Evolutionary conservation across 2,113 vertebrate genomes (phyloP).

Genomic region (Catharus bicknelli): DNA sequence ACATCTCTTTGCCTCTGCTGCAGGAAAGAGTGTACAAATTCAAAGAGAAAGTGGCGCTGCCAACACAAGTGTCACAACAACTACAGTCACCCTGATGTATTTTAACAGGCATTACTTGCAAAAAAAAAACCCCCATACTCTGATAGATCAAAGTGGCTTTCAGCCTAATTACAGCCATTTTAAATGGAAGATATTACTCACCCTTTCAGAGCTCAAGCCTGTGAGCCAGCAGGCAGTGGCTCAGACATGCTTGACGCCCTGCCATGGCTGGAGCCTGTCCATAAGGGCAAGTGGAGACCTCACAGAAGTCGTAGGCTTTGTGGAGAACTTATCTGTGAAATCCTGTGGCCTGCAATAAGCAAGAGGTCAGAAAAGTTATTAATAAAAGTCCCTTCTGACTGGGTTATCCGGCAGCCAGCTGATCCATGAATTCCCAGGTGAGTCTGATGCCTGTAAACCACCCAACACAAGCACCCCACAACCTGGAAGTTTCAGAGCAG

Average conservation of each 20-base stretch:
- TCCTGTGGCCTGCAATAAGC: background rate
- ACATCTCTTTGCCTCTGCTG: background rate
- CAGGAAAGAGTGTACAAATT: background rate
- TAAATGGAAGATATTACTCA: background rate
- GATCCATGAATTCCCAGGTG: background rate
- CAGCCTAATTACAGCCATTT: background rate
- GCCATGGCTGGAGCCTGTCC: background rate
- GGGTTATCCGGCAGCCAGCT: background rate
- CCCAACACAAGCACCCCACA: background rate
- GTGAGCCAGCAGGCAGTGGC: background rate
- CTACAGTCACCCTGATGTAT: background rate
- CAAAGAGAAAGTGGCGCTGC: background rate
- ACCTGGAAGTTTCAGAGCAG: background rate
- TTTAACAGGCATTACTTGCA: background rate
- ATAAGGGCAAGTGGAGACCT: background rate
- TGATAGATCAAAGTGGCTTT: background rate
- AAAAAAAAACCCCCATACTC: background rate
- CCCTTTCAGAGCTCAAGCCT: background rate
- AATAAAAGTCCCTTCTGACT: background rate
- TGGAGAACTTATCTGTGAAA: background rate
- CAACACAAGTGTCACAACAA: background rate
- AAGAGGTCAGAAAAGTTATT: background rate
- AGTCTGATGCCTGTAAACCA: background rate
- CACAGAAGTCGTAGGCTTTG: background rate
- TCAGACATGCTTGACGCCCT: background rate